A percentile compares a stretch with the other conserved stretches of the same genome.
phyloP scores from a whole-genome alignment of 2,797 vertebrate genomes.

The Schizopygopsis malacanthus region DNA sequence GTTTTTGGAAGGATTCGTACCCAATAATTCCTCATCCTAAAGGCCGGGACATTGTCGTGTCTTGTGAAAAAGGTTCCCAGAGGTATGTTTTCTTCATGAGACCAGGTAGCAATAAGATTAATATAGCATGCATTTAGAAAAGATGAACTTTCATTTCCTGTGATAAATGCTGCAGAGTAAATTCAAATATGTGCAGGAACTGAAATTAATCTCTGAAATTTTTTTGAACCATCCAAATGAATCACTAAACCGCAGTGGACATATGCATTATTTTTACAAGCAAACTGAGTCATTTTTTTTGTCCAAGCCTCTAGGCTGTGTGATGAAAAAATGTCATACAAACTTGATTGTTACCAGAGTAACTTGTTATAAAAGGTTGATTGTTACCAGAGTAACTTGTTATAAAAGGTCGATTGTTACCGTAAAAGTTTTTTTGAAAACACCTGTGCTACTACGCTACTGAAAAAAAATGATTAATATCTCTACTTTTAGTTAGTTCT shows the following conservation, averaged over 20 bases:
- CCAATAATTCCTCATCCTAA: too few species aligned
- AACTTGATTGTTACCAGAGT: too few species aligned
- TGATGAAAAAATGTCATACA: background rate
- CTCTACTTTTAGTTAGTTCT: background rate
- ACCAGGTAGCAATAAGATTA: too few species aligned
- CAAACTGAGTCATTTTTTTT: background rate
- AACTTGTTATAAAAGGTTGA: background rate
- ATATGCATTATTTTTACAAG: background rate
- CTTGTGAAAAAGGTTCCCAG: too few species aligned
- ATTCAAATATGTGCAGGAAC: background rate
- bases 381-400: background rate
- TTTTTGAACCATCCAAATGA: background rate
- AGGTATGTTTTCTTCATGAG: too few species aligned
- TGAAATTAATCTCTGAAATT: background rate
- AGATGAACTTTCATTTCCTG: background rate
- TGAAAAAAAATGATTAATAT: background rate
- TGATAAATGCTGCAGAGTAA: background rate
- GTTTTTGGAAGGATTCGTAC: too few species aligned
- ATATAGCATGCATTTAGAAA: too few species aligned
- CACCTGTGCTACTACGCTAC: background rate
- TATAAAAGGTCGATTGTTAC: background rate
- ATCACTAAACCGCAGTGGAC: background rate
- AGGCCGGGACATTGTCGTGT: too few species aligned
- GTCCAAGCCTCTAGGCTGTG: background rate
- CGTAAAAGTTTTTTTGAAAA: background rate